Evolutionary conservation across 2,888 invertebrate genomes (phyloP), one percentile per base, ranked within the genome.

Genomic region (Brachyptera risi): DNA sequence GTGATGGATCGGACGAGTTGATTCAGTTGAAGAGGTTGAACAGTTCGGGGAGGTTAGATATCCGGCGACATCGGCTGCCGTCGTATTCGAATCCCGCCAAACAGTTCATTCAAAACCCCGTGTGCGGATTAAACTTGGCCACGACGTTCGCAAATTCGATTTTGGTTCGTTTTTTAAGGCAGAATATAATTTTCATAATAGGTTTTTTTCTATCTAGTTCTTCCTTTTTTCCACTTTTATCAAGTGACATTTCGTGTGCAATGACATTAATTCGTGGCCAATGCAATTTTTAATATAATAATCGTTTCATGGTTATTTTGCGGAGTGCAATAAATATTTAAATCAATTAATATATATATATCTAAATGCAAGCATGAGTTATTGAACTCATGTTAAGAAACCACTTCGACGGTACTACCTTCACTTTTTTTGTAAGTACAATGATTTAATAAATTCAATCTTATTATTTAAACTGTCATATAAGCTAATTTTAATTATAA

Each of bases 11-110:
- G 44, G 31, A 5, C 5, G 7, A 31, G 31, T 44, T 19, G 17
- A 4, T 11, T 17, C 19, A 21, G 17, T 15, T 44, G 44, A 44
- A 44, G 44, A 44, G 19, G 44, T 15, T 44, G n/a, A 19, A 21
- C 44, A 44, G 44, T 44, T 19, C 44, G 44, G 3, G 19, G 44
- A 44, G 44, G 44, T 44, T 19, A 21, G 44, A 44, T n/a, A n/a
- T 44, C 44, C 21, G 44, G 44, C 9, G 15, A 21, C 44, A 7
- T 11, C 7, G 31, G 5, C 11, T 31, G 31, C 11, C 31, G 5
- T 11, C 31, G 11, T 31, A 31, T 11, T 31, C 31, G 31, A 31
- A 5, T 31, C 31, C 7, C 31, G 31, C 7, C 31, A 31, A 31
- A 31, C 11, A 31, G 5, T 31, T 31, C 31, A 11, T 11, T 31